These are phyloP conservation scores for Lordiphosa collinella DNA, from an alignment of 1,140 invertebrate species.

Conservation along the genomic window DNA sequence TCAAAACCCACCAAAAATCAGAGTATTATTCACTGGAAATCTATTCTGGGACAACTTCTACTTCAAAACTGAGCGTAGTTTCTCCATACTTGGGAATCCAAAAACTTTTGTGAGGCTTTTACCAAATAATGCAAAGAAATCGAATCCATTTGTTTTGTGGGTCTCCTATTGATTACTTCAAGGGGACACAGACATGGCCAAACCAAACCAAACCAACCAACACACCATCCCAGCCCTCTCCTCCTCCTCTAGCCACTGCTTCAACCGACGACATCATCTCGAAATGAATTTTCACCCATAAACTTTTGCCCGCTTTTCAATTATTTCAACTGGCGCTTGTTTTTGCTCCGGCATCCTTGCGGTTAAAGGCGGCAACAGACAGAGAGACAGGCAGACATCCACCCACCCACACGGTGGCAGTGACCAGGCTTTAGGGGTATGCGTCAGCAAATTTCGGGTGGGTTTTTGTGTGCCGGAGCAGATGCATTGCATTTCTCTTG, in stretches of 20 bases:
- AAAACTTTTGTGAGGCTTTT: too few relatives aligned
- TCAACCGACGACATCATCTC: constrained; percentile 5
- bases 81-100: too few relatives aligned
- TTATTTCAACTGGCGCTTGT: constrained; percentile 48
- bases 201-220: too few relatives aligned
- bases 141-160: too few relatives aligned
- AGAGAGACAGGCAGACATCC: constrained; percentile 23
- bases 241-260: not conserved
- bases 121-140: too few relatives aligned
- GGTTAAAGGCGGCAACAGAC: constrained; percentile 23
- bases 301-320: constrained; percentile 60
- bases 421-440: constrained; percentile 18
- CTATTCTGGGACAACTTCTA: too few relatives aligned
- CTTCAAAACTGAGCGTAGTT: too few relatives aligned
- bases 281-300: constrained; percentile 38
- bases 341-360: constrained; percentile 34
- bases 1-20: too few relatives aligned
- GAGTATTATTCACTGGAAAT: too few relatives aligned
- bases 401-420: constrained; percentile 22
- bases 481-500: constrained; percentile 60
- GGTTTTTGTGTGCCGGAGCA: constrained; percentile 7
- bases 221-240: not conserved
- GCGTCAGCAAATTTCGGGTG: constrained; percentile 40
- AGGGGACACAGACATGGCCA: too few relatives aligned
- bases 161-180: too few relatives aligned